Percentiles rank a stretch among this genome's conserved stretches.
Conservation (phyloP, 2,888 invertebrate genomes). For the Apomyelois bistriatella region DNA sequence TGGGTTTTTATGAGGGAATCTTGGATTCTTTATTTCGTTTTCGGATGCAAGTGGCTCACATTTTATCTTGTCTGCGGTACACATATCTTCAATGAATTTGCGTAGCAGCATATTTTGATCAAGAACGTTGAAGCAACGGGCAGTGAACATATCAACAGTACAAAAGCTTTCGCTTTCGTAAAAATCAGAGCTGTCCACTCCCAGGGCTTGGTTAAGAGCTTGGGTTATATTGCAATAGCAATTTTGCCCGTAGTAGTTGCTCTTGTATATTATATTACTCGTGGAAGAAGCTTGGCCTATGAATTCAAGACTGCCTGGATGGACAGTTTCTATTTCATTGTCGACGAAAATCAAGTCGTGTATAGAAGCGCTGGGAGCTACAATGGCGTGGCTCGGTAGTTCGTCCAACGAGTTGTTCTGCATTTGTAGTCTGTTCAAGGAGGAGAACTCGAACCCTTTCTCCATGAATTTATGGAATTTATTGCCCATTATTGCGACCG, state of each 20-base stretch:
- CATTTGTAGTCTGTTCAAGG: constrained; percentile 83
- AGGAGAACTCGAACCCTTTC: constrained; percentile 82
- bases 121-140: constrained; percentile 82
- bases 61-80: constrained; percentile 72
- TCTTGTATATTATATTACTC: constrained; percentile 71
- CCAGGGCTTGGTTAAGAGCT: constrained; percentile 77
- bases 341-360: constrained; percentile 78
- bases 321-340: constrained; percentile 64
- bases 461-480: constrained; percentile 79
- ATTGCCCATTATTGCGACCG: constrained; percentile 80
- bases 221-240: constrained; percentile 82
- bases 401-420: constrained; percentile 83
- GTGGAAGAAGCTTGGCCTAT: constrained; percentile 68
- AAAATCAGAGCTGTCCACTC: constrained; percentile 51
- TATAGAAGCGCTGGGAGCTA: constrained; percentile 65
- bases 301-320: constrained; percentile 79
- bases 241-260: constrained; percentile 82
- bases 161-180: constrained; percentile 81
- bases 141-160: constrained; percentile 78
- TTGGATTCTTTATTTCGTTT: constrained; percentile 63
- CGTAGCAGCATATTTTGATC: constrained; percentile 82
- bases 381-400: constrained; percentile 77
- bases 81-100: constrained; percentile 82
- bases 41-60: constrained; percentile 78
- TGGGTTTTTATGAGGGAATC: constrained; percentile 63